Conservation (phyloP, 2,888 invertebrate genomes). For the Hirudinaria manillensis region DNA sequence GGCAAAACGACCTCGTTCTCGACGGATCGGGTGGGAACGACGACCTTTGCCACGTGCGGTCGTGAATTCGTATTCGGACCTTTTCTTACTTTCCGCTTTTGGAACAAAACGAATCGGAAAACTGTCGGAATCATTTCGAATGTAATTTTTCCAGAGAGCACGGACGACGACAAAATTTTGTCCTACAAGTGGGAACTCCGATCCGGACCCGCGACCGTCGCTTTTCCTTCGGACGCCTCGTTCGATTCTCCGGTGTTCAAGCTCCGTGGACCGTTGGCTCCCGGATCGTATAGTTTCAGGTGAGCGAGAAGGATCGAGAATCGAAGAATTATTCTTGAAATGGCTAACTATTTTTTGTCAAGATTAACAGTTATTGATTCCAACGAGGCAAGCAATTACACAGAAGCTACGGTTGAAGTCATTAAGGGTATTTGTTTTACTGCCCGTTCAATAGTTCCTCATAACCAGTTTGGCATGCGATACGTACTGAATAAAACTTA, state of each 20-base stretch:
- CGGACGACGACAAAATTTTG: conserved; percentile 70
- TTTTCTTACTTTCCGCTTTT: no score
- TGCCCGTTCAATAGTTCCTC: no score
- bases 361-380: not conserved
- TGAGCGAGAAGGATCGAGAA: conserved; percentile 40
- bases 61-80: no score
- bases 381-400: conserved; percentile 76
- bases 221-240: conserved; percentile 61
- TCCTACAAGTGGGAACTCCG: conserved; percentile 85
- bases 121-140: no score
- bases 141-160: conserved; percentile 33
- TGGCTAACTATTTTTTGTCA: not conserved
- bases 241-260: conserved; percentile 73
- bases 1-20: conserved; percentile 81
- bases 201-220: conserved; percentile 66
- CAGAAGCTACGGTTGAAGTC: conserved; percentile 80
- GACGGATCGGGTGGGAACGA: conserved; percentile 62
- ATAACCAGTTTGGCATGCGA: no score
- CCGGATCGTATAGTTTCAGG: conserved; percentile 62
- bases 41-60: no score
- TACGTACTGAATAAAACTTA: no score
- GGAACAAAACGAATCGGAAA: no score
- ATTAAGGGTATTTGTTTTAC: conserved; percentile 60
- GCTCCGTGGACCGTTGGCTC: conserved; percentile 70
- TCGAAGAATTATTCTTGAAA: not conserved